These are phyloP conservation scores for Pararge aegeria DNA, from an alignment of 1,140 invertebrate genomes.

Conservation along the genomic window DNA sequence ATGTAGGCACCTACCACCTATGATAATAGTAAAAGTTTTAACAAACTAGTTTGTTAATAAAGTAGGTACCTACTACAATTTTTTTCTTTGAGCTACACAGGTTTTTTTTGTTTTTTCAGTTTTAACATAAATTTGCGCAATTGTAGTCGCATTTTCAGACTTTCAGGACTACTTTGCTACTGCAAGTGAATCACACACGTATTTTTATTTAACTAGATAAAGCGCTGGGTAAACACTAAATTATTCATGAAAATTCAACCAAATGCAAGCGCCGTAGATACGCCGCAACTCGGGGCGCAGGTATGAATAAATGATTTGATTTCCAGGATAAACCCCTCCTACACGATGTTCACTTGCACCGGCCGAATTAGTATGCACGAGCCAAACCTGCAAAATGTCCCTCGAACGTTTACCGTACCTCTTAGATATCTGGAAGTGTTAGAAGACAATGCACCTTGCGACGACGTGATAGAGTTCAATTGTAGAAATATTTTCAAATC, in stretches of 20 bases:
- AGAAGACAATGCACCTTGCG: slow-evolving; percentile 48
- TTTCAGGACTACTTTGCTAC: no score
- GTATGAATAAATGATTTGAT: slow-evolving; percentile 45
- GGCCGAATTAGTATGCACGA: slow-evolving; percentile 95
- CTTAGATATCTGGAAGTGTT: slow-evolving; percentile 46
- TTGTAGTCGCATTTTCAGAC: no score
- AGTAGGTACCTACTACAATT: no score
- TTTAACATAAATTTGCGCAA: no score
- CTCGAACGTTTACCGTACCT: slow-evolving; percentile 88
- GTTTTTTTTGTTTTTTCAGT: no score
- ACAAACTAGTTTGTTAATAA: no score
- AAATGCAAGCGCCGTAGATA: slow-evolving; percentile 20
- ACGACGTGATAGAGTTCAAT: slow-evolving; percentile 78
- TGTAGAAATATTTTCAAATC: slow-evolving; percentile 86
- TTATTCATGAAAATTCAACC: slow-evolving; percentile 23
- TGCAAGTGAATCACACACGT: not conserved
- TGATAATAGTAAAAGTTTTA: no score
- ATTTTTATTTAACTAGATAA: not conserved
- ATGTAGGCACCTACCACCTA: no score
- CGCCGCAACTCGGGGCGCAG: slow-evolving; percentile 11
- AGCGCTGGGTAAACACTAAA: not conserved
- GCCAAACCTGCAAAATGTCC: slow-evolving; percentile 96
- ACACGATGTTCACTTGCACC: slow-evolving; percentile 90
- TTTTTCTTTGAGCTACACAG: no score
- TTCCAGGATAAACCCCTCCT: slow-evolving; percentile 86